Evolutionary conservation across 1,140 invertebrate genomes (phyloP), one percentile per base, ranked within the genome.

Genomic region (Panonychus citri): DNA sequence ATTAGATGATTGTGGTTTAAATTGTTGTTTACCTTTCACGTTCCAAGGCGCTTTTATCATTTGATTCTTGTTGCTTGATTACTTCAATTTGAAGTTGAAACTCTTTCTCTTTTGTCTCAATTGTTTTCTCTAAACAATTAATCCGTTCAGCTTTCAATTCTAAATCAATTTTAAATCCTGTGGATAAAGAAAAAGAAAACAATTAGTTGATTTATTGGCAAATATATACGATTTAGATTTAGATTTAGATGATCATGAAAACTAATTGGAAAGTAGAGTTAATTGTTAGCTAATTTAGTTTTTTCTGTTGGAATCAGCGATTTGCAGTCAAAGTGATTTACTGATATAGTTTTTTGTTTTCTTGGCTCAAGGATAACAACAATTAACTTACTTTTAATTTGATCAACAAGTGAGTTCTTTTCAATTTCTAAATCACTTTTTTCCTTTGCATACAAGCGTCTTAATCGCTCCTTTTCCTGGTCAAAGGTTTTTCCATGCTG

Each of bases 361-460:
- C 54, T 12, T 28, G 5, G 3, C 28, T 48, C 10, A 56, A 24
- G 17, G 17, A 21, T 48, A 19, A 34, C 27, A 59, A 5, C 12
- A 25, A 53, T 10, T 5, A 51, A 50, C 54, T 56, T 10, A 56
- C 54, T 48, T 48, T 56, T 56, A 12, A 46, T 46, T 10, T 49
- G 2, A 21, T 56, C 43, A 19, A 12, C 7, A 26, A 49, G n/a
- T 3, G 19, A 12, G 21, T 51, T 30, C 10, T 30, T 30, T 21
- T 57, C 37, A 15, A 51, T 48, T 37, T 57, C 48, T 8, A 59
- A 37, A 3, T 46, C 25, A 43, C 27, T 15, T 21, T 34, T 48
- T n/a, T 52, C 48, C 25, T 51, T 27, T 2, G 27, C 13, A 3
- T 40, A 37, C 19, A 25, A n/a, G 3, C 27, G 15, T 34, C 52